Evolutionary conservation across 1,140 invertebrate species (phyloP).

Genomic region (Saccostrea glomerata): DNA sequence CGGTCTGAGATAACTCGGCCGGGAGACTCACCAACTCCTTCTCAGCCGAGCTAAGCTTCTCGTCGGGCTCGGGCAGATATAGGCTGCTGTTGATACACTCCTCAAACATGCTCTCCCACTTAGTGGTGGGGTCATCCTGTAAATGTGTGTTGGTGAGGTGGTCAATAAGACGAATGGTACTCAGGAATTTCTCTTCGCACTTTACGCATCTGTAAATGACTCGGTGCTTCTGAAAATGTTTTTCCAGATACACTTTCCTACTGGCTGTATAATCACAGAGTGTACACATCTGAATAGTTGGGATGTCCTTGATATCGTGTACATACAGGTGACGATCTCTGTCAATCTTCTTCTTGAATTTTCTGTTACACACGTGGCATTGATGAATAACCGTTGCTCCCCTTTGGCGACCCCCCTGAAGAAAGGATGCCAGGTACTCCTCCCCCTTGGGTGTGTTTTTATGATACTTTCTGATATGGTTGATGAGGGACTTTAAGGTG

Average conservation of each 20-base stretch:
- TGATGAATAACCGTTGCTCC: conserved; percentile 75
- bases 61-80: conserved; percentile 76
- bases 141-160: conserved; percentile 72
- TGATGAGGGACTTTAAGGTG: conserved; percentile 78
- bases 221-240: conserved; percentile 76
- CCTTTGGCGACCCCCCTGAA: conserved; percentile 56
- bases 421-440: conserved; percentile 73
- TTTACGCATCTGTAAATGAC: conserved; percentile 72
- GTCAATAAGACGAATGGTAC: conserved; percentile 71
- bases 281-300: conserved; percentile 72
- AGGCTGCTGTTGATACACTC: conserved; percentile 70
- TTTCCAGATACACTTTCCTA: conserved; percentile 75
- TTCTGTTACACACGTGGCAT: conserved; percentile 79
- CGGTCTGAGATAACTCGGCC: conserved; percentile 65
- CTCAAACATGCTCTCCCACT: conserved; percentile 70
- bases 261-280: conserved; percentile 77
- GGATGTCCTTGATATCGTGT: conserved; percentile 75
- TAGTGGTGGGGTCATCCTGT: conserved; percentile 49
- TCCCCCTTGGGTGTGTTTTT: conserved; percentile 66
- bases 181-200: conserved; percentile 70
- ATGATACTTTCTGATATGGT: conserved; percentile 78
- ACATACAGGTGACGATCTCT: conserved; percentile 78
- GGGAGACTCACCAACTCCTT: conserved; percentile 72
- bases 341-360: conserved; percentile 79
- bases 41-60: conserved; percentile 56